These are phyloP conservation scores for Bombyx huttoni DNA, from an alignment of 2,888 invertebrate species.

Conservation along the genomic window DNA sequence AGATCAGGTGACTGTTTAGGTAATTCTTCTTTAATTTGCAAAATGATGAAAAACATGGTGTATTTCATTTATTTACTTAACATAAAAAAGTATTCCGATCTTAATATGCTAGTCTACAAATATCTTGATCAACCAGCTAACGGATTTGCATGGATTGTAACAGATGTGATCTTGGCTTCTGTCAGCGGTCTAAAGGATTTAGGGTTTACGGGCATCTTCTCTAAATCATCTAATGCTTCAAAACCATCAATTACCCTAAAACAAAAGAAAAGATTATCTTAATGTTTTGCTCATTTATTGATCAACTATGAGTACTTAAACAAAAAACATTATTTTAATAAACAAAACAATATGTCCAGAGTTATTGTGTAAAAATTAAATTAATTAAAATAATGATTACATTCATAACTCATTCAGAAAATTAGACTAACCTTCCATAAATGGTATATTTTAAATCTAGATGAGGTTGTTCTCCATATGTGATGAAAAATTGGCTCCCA, in stretches of 20 bases:
- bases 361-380: not conserved
- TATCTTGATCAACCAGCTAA: constrained; percentile 78
- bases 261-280: constrained; percentile 17
- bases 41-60: too few species aligned
- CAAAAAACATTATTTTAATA: not conserved
- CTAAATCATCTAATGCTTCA: constrained; percentile 95
- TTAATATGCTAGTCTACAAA: not conserved
- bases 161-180: constrained; percentile 88
- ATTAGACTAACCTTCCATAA: constrained; percentile 85
- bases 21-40: too few species aligned
- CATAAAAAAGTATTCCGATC: not conserved
- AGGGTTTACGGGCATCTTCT: constrained; percentile 94
- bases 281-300: not conserved
- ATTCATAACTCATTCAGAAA: not conserved
- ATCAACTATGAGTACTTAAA: not conserved
- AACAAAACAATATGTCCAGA: not conserved
- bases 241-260: constrained; percentile 96
- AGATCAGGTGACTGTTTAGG: too few species aligned
- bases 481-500: constrained; percentile 97
- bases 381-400: not conserved
- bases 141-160: constrained; percentile 99
- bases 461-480: constrained; percentile 94
- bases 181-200: constrained; percentile 91
- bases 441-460: constrained; percentile 97
- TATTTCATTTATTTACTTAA: too few species aligned